Conservation (phyloP, 2,797 vertebrate species). For the Helicolenus hilgendorfi region DNA sequence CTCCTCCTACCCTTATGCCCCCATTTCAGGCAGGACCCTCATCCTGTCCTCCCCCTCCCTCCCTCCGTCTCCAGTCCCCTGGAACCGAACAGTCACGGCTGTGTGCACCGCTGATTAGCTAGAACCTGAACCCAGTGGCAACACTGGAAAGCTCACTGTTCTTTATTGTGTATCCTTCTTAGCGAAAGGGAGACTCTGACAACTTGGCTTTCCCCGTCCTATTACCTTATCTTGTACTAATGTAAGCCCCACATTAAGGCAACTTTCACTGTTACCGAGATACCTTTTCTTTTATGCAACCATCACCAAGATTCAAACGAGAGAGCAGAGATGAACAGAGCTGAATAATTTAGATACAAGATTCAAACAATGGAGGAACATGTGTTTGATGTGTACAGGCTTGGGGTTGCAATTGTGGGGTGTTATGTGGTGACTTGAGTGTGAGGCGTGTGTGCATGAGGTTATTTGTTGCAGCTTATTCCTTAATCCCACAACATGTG, state of each 20-base stretch:
- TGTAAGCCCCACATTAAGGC: slow-evolving; percentile 49
- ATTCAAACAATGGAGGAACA: slow-evolving; percentile 8
- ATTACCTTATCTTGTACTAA: slow-evolving; percentile 75
- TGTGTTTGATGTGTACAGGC: slow-evolving; percentile 41
- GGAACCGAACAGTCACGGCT: slow-evolving; percentile 89
- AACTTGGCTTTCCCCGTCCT: slow-evolving; percentile 44
- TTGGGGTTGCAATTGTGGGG: slow-evolving; percentile 20
- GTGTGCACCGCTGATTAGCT: slow-evolving; percentile 89
- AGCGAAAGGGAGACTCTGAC: slow-evolving; percentile 64
- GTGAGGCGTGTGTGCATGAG: slow-evolving; percentile 30
- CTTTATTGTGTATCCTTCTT: slow-evolving; percentile 73
- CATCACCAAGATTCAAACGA: slow-evolving; percentile 23
- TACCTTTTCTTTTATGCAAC: slow-evolving; percentile 25
- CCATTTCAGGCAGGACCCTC: slow-evolving; percentile 64
- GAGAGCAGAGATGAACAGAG: slow-evolving; percentile 4
- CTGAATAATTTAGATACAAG: background rate
- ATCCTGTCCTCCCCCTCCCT: slow-evolving; percentile 54
- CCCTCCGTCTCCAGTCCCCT: slow-evolving; percentile 76
- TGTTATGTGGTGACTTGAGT: slow-evolving; percentile 14
- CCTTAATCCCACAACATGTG: slow-evolving; percentile 67
- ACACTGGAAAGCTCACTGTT: slow-evolving; percentile 68
- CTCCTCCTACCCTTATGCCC: slow-evolving; percentile 38
- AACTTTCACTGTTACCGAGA: slow-evolving; percentile 24
- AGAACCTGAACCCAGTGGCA: slow-evolving; percentile 84
- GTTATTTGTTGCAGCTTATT: slow-evolving; percentile 70